Evolutionary conservation across 2,113 vertebrate genomes (phyloP).

Genomic region (Hemiprocne comata): DNA sequence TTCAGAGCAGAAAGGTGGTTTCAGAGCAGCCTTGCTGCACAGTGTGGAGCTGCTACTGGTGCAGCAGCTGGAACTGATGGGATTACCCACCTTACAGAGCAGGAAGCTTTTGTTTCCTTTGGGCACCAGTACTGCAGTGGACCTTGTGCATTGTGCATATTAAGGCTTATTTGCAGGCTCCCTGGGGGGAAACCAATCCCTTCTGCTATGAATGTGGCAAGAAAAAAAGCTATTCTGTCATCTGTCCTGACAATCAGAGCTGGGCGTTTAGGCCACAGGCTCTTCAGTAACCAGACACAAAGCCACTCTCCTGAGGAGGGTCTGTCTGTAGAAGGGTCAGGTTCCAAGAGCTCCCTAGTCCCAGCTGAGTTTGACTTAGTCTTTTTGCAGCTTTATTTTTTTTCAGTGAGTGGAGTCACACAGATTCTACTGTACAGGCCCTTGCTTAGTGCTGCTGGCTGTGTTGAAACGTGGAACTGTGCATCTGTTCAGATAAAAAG

Average conservation of each 20-base stretch:
- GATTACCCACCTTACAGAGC: constrained; percentile 25
- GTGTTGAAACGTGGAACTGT: background rate
- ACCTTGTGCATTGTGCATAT: background rate
- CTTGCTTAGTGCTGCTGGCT: background rate
- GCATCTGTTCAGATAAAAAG: background rate
- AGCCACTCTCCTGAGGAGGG: background rate
- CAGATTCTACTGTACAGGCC: background rate
- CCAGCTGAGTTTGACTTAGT: background rate
- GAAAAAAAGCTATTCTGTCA: background rate
- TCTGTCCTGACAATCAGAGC: background rate
- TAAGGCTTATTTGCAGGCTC: constrained; percentile 17
- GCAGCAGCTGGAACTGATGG: constrained; percentile 43
- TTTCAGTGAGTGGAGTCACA: background rate
- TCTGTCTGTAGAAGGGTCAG: background rate
- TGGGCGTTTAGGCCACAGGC: background rate
- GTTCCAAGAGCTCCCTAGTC: background rate
- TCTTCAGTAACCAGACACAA: background rate
- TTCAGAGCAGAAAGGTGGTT: constrained; percentile 7
- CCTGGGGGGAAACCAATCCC: background rate
- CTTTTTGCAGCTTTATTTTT: background rate
- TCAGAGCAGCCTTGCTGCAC: background rate
- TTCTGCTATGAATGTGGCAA: background rate
- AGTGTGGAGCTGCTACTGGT: background rate
- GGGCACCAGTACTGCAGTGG: background rate
- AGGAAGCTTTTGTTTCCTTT: constrained; percentile 42